phyloP scores from a whole-genome alignment of 2,888 invertebrate genomes.

The Cataglyphis altisquamis region DNA sequence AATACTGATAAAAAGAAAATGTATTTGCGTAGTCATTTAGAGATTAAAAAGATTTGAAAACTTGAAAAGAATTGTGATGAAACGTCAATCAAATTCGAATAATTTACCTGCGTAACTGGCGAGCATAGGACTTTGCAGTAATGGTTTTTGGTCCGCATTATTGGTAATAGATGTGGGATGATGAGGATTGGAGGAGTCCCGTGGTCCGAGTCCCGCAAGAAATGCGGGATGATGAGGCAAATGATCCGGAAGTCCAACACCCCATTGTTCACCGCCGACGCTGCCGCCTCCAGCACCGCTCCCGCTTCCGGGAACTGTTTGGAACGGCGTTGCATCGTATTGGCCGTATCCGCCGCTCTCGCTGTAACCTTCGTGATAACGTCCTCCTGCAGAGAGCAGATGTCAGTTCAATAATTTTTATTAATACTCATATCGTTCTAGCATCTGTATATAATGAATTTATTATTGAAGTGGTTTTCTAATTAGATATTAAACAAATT shows the following conservation, averaged over 20 bases:
- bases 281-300: conserved; percentile 84
- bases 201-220: conserved; percentile 85
- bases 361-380: conserved; percentile 86
- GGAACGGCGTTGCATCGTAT: conserved; percentile 91
- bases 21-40: background rate
- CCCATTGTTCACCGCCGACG: conserved; percentile 87
- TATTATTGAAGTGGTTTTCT: background rate
- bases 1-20: background rate
- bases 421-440: background rate
- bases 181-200: conserved; percentile 83
- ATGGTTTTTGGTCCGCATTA: conserved; percentile 87
- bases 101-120: conserved; percentile 87
- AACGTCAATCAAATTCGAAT: background rate
- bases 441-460: background rate
- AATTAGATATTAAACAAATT: background rate
- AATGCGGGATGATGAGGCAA: conserved; percentile 88
- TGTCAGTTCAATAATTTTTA: background rate
- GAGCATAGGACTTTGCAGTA: conserved; percentile 88
- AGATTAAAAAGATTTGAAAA: background rate
- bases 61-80: background rate
- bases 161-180: conserved; percentile 83
- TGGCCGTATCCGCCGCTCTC: conserved; percentile 88
- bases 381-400: conserved; percentile 77
- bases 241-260: conserved; percentile 85
- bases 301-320: conserved; percentile 91